Base-by-base conservation (phyloP, 2,797 vertebrate species). In the Leptatherina wallacei region DNA sequence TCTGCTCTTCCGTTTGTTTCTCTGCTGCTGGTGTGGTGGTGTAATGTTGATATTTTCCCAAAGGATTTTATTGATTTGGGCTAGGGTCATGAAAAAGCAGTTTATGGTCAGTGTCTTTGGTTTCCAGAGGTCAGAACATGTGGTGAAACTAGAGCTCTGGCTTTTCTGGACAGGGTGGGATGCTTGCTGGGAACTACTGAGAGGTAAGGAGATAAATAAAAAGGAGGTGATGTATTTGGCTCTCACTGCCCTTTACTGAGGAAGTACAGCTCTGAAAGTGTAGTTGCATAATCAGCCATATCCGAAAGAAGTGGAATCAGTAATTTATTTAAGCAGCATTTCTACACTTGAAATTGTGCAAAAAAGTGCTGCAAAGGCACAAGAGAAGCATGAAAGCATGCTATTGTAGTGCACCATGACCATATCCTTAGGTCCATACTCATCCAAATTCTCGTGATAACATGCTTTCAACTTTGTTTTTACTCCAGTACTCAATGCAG, bases 41-140 rank as follows among this genome's bases (percentile, higher is more conserved):
- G 83, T 90, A 91, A 91, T 90, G 86, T 90, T 92, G 90, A 92
- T 94, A 92, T 92, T 84, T 86, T 86, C 89, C 90, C 89, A 81
- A 83, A 76, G 87, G 89, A 93, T 82, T 68, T 60, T 82, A 91
- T 91, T 89, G 90, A 90, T 91, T 88, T 79, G 76, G 67, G 74
- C 71, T 65, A 56, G 85, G 87, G 84, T 93, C 91, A 89, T 91
- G 90, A 90, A 88, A 90, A 90, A 90, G 84, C 88, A 89, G 92
- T 92, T 94, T 89, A 91, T 91, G 81, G 89, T 89, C 89, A 87
- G 84, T 84, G 89, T 89, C 90, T 94, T 91, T 83, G 91, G 87
- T 94, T 94, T 93, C 88, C 81, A 82, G 85, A 89, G 90, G 93
- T 94, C 92, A 92, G 71, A 83, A 73, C 83, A 84, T 85, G 90